These are phyloP conservation scores for Dromius quadrimaculatus DNA, from an alignment of 2,888 invertebrate genomes.

Conservation along the genomic window DNA sequence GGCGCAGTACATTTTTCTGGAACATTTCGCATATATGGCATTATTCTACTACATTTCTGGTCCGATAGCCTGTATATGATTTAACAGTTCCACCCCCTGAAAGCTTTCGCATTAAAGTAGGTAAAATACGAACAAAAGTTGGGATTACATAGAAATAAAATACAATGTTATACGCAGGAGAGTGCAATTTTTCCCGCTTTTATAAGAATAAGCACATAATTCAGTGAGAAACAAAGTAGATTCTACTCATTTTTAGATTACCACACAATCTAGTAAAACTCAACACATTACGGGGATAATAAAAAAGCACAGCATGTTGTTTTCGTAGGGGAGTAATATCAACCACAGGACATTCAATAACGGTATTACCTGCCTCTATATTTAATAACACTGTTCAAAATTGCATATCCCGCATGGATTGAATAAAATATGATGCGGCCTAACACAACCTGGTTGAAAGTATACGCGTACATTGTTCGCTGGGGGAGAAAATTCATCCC, in stretches of 20 bases:
- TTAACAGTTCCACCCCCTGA: too few species aligned
- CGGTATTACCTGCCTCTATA: constrained; percentile 4
- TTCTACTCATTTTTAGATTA: background rate
- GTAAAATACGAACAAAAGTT: too few species aligned
- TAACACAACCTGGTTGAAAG: background rate
- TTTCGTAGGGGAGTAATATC: background rate
- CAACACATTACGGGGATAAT: background rate
- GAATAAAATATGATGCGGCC: constrained; percentile 15
- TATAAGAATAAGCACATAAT: background rate
- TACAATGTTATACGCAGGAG: too few species aligned
- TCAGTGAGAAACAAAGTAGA: too few species aligned
- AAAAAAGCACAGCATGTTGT: constrained; percentile 10
- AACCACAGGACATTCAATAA: constrained; percentile 21
- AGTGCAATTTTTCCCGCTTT: too few species aligned
- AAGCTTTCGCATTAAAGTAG: too few species aligned
- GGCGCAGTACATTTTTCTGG: too few species aligned
- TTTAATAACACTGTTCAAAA: constrained; percentile 36
- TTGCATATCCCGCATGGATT: constrained; percentile 16
- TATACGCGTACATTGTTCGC: background rate
- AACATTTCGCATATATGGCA: too few species aligned
- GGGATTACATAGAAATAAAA: too few species aligned
- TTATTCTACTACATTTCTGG: too few species aligned
- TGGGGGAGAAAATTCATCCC: background rate
- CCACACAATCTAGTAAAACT: background rate
- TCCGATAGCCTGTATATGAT: too few species aligned